Evolutionary conservation across 1,140 invertebrate species (phyloP), one percentile per base, ranked within the genome.

Genomic region (Leptinotarsa defecta): DNA sequence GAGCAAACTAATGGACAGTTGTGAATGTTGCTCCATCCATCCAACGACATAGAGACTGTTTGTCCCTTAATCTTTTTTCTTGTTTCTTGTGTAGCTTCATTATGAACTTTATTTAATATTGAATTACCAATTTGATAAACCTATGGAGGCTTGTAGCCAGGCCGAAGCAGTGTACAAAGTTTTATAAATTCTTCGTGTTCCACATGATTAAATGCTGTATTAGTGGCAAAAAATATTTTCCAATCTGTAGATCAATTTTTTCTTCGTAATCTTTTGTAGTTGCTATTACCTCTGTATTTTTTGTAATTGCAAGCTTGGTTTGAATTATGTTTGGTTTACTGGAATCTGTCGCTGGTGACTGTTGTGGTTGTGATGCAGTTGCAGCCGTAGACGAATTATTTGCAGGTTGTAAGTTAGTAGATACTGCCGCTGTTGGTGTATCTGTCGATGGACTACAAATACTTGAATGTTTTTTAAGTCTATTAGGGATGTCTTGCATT

Each of bases 131-230:
- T 69, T 13, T 69, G 68, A 11, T 69, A 69, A 27, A 27, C 22
- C 17, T 6, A 69, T n/a, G 68, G 34, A 69, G 6, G 20, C 22
- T 69, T 69, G 34, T 69, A 69, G 5, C 43, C 68, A 27, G 68
- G 68, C 43, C 68, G 11, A 27, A 69, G 19, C 34, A 3, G 4
- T 27, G 22, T 69, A 20, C 22, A 27, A 20, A 69, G 22, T 69
- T 69, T 69, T 27, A 13, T 69, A 69, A 69, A 69, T 48, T 69
- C 68, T 27, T 13, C 34, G 34, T 69, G 68, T 27, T 69, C 68
- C 11, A 68, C 67, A 61, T 71, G 78, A 79, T 78, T 76, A 71
- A 74, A 74, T 65, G 48, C 13, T 34, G n/a, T 72, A 22, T 72
- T 72, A 71, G 15, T 71, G 5, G 20, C 57, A 48, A 57, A n/a